Percentiles rank a stretch among this genome's conserved stretches.
Evolutionary conservation across 2,797 vertebrate genomes (phyloP).

Genomic region (Ceyx erithaca): DNA sequence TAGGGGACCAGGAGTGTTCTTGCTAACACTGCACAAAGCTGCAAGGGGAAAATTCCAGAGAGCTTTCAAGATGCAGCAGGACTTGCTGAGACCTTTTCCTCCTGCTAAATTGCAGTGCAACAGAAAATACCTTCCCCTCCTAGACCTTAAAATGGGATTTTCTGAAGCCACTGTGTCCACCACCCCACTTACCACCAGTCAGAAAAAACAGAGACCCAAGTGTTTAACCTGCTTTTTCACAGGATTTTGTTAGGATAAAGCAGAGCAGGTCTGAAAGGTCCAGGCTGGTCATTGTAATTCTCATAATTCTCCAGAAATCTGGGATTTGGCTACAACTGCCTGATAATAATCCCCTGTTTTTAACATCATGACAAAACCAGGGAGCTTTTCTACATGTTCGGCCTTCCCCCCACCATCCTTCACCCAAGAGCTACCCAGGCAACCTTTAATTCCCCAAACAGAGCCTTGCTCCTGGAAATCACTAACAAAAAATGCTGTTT

Average conservation of each 20-base stretch:
- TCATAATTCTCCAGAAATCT: not conserved
- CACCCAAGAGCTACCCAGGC: not conserved
- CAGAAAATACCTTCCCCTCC: not conserved
- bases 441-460: not conserved
- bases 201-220: not conserved
- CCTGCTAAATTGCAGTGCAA: not conserved
- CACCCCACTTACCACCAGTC: not conserved
- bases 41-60: slow-evolving; percentile 62
- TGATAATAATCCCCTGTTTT: not conserved
- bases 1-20: slow-evolving; percentile 20
- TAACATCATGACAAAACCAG: not conserved
- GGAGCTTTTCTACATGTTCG: not conserved
- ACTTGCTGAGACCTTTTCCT: not conserved
- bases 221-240: not conserved
- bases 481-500: not conserved
- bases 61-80: not conserved
- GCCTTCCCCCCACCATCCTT: not conserved
- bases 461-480: not conserved
- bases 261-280: not conserved
- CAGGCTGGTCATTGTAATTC: not conserved
- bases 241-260: not conserved
- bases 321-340: not conserved
- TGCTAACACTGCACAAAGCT: slow-evolving; percentile 69
- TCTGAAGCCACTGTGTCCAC: not conserved
- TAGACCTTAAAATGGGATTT: not conserved